Evolutionary conservation across 92 coral and sea anemone species (phyloP), one percentile per base, ranked within the genome.

Genomic region (Ricordea florida): DNA sequence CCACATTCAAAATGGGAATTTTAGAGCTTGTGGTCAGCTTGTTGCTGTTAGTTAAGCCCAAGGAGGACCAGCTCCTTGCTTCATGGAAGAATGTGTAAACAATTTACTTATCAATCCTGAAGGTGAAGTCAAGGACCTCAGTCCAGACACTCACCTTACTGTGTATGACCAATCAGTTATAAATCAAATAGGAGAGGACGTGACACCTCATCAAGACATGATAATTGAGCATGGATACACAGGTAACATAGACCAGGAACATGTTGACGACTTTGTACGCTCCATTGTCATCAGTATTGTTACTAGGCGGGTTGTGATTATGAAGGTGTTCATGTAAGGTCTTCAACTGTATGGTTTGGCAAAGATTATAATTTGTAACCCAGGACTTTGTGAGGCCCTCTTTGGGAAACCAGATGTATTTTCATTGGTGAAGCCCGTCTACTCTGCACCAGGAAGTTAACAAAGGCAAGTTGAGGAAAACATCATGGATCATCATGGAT

Each of bases 141-240:
- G 31, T 17, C 14, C 21, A 6, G 10, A 6, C 10, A 68, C 27
- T 43, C 53, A 70, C 25, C 66, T 70, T 31, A 70, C 66, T 21
- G 66, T 32, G 36, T 51, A 42, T 51, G 66, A 70, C 66, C 51
- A 36, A 34, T 63, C 42, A 9, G 37, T 74, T 22, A 38, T 83
- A 56, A 28, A 84, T 26, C 18, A 75, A n/a, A 59, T 81, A 13
- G 43, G 15, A 35, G 35, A 61, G 13, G 59, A 66, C 72, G 27
- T 81, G 51, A 44, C 0, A 2, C 30, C 53, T 20, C 66, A 81
- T 22, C 27, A 38, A 10, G 75, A 89, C 45, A 78, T 63, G 32
- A 74, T 74, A 9, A 66, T 85, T 60, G 87, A 89, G 13, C 48
- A 84, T 75, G 90, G 90, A 3, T 89, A 80, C 40, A 89, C 87